These are phyloP conservation scores for Micoletzkya japonica DNA, from an alignment of 2,888 invertebrate species.

Conservation along the genomic window DNA sequence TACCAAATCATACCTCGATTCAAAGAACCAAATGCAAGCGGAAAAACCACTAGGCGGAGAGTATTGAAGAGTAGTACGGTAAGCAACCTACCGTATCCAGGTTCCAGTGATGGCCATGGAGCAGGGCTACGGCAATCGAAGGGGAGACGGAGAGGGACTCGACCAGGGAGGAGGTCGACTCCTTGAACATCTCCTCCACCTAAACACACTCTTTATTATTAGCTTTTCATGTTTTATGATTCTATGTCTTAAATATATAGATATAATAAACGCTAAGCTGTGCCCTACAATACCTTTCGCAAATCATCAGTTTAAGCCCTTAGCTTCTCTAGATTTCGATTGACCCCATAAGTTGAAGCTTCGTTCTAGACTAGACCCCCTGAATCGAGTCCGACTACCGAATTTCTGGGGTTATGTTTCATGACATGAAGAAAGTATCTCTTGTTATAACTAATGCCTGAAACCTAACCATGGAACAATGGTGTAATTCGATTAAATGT, in stretches of 20 bases:
- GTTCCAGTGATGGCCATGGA: constrained; percentile 88
- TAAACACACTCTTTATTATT: constrained; percentile 20
- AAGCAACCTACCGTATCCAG: constrained; percentile 80
- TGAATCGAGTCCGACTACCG: no score
- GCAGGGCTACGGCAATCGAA: constrained; percentile 67
- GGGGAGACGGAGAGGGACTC: constrained; percentile 34
- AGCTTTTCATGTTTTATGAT: not conserved
- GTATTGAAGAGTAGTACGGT: no score
- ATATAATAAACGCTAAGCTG: not conserved
- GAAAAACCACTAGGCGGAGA: no score
- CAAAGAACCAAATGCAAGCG: no score
- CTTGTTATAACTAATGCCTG: not conserved
- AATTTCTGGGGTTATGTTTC: no score
- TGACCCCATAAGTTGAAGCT: no score
- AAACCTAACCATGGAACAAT: not conserved
- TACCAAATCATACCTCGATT: no score
- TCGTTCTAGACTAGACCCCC: no score
- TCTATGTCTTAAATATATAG: not conserved
- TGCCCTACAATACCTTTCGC: not conserved
- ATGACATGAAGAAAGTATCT: no score
- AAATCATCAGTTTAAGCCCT: not conserved
- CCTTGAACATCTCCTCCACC: constrained; percentile 44
- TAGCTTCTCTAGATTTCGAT: not conserved
- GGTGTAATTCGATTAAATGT: no score
- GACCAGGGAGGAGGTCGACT: constrained; percentile 34